These are phyloP conservation scores for Cyrtodaria siliqua DNA, from an alignment of 2,888 invertebrate species.

Conservation along the genomic window DNA sequence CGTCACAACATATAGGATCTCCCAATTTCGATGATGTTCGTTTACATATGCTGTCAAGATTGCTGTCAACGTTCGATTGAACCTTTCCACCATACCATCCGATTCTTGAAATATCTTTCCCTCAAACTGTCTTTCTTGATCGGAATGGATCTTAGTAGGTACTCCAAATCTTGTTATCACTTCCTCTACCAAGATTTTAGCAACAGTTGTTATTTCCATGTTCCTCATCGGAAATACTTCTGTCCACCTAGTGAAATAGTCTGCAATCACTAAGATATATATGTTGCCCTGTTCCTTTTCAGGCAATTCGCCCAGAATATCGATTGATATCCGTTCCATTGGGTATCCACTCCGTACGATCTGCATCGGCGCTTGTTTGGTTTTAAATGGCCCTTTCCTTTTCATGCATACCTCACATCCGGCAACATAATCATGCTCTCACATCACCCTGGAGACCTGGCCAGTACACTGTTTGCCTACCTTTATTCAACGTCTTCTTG, in stretches of 20 bases:
- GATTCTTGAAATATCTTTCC: neutral
- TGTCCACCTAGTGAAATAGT: slow-evolving; percentile 12
- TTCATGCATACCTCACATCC: too few relatives aligned
- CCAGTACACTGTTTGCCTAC: slow-evolving; percentile 15
- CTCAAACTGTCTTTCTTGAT: neutral
- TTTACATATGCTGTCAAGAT: too few relatives aligned
- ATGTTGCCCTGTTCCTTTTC: slow-evolving; percentile 7
- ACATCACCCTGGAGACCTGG: slow-evolving; percentile 9
- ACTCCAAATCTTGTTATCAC: neutral
- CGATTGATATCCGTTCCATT: slow-evolving; percentile 19
- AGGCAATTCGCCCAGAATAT: slow-evolving; percentile 23
- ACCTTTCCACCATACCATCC: too few relatives aligned
- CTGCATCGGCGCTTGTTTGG: slow-evolving; percentile 19
- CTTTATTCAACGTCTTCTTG: slow-evolving; percentile 10
- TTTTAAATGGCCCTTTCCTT: neutral
- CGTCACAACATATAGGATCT: too few relatives aligned
- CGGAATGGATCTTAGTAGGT: neutral
- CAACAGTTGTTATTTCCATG: neutral
- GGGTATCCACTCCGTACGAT: slow-evolving; percentile 7
- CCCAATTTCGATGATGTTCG: too few relatives aligned
- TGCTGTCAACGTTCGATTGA: too few relatives aligned
- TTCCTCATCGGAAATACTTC: neutral
- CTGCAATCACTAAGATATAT: slow-evolving; percentile 15
- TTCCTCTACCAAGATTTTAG: neutral
- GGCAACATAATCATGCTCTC: neutral